Base-by-base conservation (phyloP, 2,888 invertebrate genomes). In the Cerceris rybyensis region DNA sequence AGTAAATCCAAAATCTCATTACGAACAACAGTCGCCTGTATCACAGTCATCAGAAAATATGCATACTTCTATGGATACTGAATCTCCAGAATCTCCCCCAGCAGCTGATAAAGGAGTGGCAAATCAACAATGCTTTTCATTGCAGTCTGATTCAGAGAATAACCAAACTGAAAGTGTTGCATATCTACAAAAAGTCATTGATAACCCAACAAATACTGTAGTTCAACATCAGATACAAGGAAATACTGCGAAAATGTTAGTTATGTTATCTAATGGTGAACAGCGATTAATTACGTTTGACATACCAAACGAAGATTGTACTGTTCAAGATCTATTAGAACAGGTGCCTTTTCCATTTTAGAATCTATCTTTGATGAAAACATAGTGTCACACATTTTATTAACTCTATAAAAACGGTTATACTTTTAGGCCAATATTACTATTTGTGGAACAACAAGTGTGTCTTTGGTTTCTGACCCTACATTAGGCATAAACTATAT, bases 221-320 rank as follows among this genome's bases (percentile, higher is more conserved):
- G 91, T 92, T 7, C 91, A 92, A 59, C 89, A 86, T 28, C 92
- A 92, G 75, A 90, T 92, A 52, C 74, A 81, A 39, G 91, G 91
- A 7, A 90, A 95, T 87, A 96, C 96, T 13, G 96, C 96, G 8
- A 95, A 96, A 91, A 97, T 97, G 97, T 93, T 97, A 87, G 96
- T 97, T 54, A 95, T 96, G 82, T 93, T 96, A 69, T 95, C 95
- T 86, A 96, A 95, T 80, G 96, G 96, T 13, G 96, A 97, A 92
- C 97, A 97, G 91, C 94, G 97, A 89, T 93, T 97, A 76, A 97
- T 97, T 69, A 96, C 96, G 9, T 97, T 97, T 90, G 96, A 96
- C 70, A 93, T 96, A 85, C 97, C 97, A 7, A 95, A 96, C 88
- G 96, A 97, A 91, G 96, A 96, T 80, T 97, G 97, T 92, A 96